Evolutionary conservation across 2,797 vertebrate genomes (phyloP).

Genomic region (Odontamblyopus lacepedii): DNA sequence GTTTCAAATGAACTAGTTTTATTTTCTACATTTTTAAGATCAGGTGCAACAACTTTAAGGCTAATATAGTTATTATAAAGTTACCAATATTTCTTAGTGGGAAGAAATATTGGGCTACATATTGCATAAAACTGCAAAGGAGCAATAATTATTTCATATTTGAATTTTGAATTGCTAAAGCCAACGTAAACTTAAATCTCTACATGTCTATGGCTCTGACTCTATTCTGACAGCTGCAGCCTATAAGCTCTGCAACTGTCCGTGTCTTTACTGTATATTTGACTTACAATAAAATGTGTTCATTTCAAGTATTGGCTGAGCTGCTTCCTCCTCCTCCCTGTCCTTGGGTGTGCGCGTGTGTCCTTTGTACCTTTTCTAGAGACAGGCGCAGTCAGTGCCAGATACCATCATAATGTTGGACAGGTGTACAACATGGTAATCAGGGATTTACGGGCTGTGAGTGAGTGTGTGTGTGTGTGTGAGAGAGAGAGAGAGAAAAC

Average conservation of each 20-base stretch:
- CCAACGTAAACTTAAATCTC: not conserved
- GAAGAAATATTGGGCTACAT: too few relatives aligned
- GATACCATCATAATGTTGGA: slow-evolving; percentile 74
- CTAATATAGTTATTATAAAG: too few relatives aligned
- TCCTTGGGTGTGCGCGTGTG: slow-evolving; percentile 31
- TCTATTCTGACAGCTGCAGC: not conserved
- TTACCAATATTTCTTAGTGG: too few relatives aligned
- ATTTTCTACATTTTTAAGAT: too few relatives aligned
- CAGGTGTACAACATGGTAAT: slow-evolving; percentile 75
- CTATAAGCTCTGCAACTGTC: not conserved
- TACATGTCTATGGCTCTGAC: not conserved
- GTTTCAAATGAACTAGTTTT: too few relatives aligned
- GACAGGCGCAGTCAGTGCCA: slow-evolving; percentile 60
- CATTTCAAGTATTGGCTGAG: slow-evolving; percentile 17
- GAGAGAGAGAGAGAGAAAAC: slow-evolving; percentile 18
- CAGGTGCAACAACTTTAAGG: too few relatives aligned
- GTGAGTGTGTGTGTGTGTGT: slow-evolving; percentile 4
- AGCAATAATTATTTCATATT: not conserved
- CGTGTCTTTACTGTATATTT: slow-evolving; percentile 26
- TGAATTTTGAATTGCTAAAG: not conserved
- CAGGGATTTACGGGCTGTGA: slow-evolving; percentile 63
- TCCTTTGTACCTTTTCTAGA: slow-evolving; percentile 60
- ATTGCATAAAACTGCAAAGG: too few relatives aligned
- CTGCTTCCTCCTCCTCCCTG: slow-evolving; percentile 16
- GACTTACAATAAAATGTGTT: slow-evolving; percentile 65